Evolutionary conservation across 2,113 vertebrate species (phyloP).

Genomic region (Aptenodytes patagonicus): DNA sequence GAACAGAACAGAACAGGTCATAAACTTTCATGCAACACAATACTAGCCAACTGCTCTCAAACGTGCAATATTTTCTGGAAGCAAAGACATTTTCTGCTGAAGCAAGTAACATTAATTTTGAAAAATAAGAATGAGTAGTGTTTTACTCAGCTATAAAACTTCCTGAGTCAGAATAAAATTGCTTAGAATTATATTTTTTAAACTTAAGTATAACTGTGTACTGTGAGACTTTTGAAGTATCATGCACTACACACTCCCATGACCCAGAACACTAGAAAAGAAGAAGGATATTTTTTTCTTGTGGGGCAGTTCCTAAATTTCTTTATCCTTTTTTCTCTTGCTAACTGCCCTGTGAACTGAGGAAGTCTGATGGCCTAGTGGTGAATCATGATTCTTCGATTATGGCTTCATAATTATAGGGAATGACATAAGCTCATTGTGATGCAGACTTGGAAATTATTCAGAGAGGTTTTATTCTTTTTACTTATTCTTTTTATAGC

Average conservation of each 20-base stretch:
- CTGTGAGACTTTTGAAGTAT: not conserved
- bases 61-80: not conserved
- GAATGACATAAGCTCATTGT: not conserved
- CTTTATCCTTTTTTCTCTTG: not conserved
- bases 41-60: not conserved
- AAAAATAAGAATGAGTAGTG: not conserved
- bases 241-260: not conserved
- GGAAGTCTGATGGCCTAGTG: not conserved
- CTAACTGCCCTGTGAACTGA: not conserved
- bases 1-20: not conserved
- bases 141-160: not conserved
- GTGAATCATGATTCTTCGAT: slow-evolving; percentile 39
- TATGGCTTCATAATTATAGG: not conserved
- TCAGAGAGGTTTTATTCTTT: not conserved
- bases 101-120: not conserved
- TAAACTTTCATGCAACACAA: not conserved
- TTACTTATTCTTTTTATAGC: slow-evolving; percentile 38
- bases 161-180: not conserved
- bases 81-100: not conserved
- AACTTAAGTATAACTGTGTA: not conserved
- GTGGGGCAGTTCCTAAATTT: not conserved
- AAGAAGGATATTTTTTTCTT: not conserved
- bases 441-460: slow-evolving; percentile 36
- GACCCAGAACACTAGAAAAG: not conserved
- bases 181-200: not conserved